Evolutionary conservation across 2,888 invertebrate species (phyloP), one percentile per base, ranked within the genome.

Genomic region (Helobdella robusta): DNA sequence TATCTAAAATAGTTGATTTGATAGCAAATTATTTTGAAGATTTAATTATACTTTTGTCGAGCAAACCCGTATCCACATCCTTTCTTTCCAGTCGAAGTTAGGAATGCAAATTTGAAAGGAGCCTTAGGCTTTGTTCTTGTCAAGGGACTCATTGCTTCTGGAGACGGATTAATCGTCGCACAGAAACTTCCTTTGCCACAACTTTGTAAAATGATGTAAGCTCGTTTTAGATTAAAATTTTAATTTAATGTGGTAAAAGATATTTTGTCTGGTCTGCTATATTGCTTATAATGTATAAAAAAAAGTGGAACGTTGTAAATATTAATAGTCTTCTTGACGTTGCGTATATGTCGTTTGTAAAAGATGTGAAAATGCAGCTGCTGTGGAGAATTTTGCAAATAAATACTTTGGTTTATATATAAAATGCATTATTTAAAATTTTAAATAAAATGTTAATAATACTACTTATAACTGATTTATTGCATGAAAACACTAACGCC

Each of bases 401-500:
- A n/a, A n/a, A n/a, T n/a, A n/a, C n/a, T n/a, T n/a, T n/a, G n/a
- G n/a, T n/a, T n/a, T n/a, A n/a, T n/a, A n/a, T n/a, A n/a, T n/a
- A n/a, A n/a, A n/a, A n/a, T n/a, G n/a, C n/a, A n/a, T n/a, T n/a
- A n/a, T n/a, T 40, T 40, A 40, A 15, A 40, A 40, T 40, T 11
- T 50, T 25, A 8, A 23, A 25, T 6, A 50, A 50, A 25, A 23
- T 25, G 18, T 11, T 50, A 23, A 23, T 20, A 11, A 11, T 20
- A n/a, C 18, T 11, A 8, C 15, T n/a, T n/a, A 40, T 40, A 15
- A 40, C 44, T 15, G 11, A 15, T 40, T 40, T 40, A 40, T 15
- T 40, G 11, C 15, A 8, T 20, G 8, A 59, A 59, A 28, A 32
- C 54, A 70, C 75, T 71, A 72, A 79, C 79, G 73, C 74, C 70